Base-by-base conservation (phyloP, 2,113 vertebrate genomes). In the Chloropsis cyanopogon region DNA sequence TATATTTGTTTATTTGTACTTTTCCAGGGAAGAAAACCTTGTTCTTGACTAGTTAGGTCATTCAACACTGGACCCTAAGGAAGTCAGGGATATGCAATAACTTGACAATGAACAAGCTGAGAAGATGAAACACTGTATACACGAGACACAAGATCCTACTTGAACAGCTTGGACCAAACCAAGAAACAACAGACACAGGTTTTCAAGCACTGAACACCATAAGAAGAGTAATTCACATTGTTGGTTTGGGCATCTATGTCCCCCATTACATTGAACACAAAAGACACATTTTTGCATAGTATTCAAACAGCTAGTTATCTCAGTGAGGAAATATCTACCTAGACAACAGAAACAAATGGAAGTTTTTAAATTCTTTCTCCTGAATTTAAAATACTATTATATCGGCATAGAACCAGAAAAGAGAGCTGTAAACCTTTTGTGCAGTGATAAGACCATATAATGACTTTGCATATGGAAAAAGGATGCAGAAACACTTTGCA, bases 61-160 rank as follows among this genome's bases (percentile, higher is more conserved):
- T 49, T 63, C 31, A 49, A 24, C 0, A 0, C 7, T 10, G 23
- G 41, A 86, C 2, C 1, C 29, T 16, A 16, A 11, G 50, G 25
- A 77, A 46, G 18, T 14, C 4, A 1, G 7, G 20, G 11, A 70
- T 42, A 42, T 53, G 70, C 28, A 61, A 37, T 7, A 80, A 31
- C 37, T 53, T 1, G 3, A 49, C 1, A 10, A 39, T 22, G 29
- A 76, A 47, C 66, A 86, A 77, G 9, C 23, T 47, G 29, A 80
- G 39, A 77, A 33, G 44, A 89, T 21, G 5, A 59, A 89, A 77
- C 16, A 59, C 12, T 39, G 3, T 18, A 39, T 1, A 1, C 0
- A 2, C 1, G 13, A 73, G 47, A 44, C 14, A 53, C 21, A 69
- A 64, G 29, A 61, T 31, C 42, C 54, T 73, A 50, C 16, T 33